Conservation (phyloP, 2,797 vertebrate genomes). For the Australoheros facetus region DNA sequence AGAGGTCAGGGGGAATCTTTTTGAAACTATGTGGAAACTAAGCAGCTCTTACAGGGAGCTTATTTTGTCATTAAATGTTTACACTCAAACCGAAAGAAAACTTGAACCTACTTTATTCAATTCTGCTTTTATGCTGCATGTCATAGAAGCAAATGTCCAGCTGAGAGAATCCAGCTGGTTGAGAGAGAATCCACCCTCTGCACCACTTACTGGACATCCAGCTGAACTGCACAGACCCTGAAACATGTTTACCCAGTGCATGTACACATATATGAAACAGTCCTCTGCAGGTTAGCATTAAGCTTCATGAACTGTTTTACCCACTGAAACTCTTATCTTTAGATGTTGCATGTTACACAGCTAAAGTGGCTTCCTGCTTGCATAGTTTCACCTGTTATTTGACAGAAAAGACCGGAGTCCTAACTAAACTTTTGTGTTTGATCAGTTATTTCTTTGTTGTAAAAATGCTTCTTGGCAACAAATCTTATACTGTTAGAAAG, state of each 20-base stretch:
- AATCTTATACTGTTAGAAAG: too few relatives aligned
- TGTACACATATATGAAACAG: background rate
- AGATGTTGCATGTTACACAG: background rate
- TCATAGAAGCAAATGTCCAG: background rate
- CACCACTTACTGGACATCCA: too few relatives aligned
- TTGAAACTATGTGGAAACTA: background rate
- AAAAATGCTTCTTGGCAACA: too few relatives aligned
- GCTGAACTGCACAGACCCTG: rapidly evolving
- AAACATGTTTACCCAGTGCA: rapidly evolving
- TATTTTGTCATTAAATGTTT: background rate
- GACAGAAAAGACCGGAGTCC: background rate
- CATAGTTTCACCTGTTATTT: background rate
- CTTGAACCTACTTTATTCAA: rapidly evolving
- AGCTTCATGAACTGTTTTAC: background rate
- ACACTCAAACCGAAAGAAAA: background rate
- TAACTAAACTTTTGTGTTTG: background rate
- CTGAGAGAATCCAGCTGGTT: background rate
- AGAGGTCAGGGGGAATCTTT: background rate
- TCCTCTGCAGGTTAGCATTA: background rate
- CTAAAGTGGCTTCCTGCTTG: background rate
- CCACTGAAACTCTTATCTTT: background rate
- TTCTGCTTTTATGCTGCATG: background rate
- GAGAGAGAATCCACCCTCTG: too few relatives aligned
- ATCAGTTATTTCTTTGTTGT: too few relatives aligned
- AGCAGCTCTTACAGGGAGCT: background rate